These are phyloP conservation scores for Drosophila barbarae DNA, from an alignment of 2,888 invertebrate genomes.

Conservation along the genomic window DNA sequence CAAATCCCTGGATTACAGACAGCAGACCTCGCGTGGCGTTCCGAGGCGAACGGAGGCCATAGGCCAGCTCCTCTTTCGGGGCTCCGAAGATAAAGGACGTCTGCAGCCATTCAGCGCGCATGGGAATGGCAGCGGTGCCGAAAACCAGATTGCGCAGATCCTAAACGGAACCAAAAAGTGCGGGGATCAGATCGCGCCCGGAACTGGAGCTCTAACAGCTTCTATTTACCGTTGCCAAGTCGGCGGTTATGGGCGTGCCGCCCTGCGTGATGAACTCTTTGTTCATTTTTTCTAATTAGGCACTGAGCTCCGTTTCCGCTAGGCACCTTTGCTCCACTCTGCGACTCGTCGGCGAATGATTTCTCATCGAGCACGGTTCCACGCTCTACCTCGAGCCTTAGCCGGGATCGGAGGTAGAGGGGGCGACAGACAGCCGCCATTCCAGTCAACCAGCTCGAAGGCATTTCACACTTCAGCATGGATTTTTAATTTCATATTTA, in stretches of 20 bases:
- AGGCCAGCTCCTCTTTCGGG: constrained; percentile 80
- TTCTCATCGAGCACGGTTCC: constrained; percentile 32
- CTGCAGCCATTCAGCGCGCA: constrained; percentile 86
- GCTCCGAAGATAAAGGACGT: constrained; percentile 85
- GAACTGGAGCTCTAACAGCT: neutral
- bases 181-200: constrained; percentile 5
- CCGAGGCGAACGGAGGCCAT: constrained; percentile 84
- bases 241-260: constrained; percentile 84
- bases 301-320: constrained; percentile 67
- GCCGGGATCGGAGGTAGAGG: constrained; percentile 25
- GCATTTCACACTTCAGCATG: constrained; percentile 72
- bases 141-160: constrained; percentile 84
- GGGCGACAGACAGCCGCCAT: constrained; percentile 39
- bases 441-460: constrained; percentile 43
- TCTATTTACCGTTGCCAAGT: constrained; percentile 82
- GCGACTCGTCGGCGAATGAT: constrained; percentile 61
- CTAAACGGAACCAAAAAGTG: constrained; percentile 76
- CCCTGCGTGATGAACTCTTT: constrained; percentile 79
- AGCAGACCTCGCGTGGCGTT: constrained; percentile 84
- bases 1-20: constrained; percentile 85
- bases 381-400: constrained; percentile 28
- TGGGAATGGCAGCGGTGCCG: constrained; percentile 84
- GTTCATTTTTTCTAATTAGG: constrained; percentile 63
- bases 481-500: constrained; percentile 75
- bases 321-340: constrained; percentile 57